Conservation (phyloP, 2,113 vertebrate genomes). For the Eulemur macaco region DNA sequence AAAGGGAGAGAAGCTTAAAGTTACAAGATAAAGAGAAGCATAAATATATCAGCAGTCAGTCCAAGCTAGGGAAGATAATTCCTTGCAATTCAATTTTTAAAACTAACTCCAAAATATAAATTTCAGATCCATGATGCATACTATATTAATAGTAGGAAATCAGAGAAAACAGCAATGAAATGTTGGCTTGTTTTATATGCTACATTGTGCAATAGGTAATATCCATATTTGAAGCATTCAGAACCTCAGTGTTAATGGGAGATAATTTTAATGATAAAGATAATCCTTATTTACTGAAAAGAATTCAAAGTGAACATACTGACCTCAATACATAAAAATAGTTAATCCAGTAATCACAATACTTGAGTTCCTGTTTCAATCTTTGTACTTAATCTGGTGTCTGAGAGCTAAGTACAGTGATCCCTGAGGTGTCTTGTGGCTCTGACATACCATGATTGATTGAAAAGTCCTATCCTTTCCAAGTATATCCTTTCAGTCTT, state of each 20-base stretch:
- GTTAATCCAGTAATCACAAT: neutral
- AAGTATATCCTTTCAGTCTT: constrained; percentile 18
- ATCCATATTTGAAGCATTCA: neutral
- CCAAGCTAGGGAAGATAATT: constrained; percentile 48
- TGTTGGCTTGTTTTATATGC: neutral
- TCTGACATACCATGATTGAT: constrained; percentile 40
- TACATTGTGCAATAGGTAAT: neutral
- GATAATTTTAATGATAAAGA: neutral
- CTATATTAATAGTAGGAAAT: neutral
- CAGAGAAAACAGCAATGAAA: neutral
- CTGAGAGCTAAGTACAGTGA: neutral
- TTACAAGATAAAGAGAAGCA: neutral
- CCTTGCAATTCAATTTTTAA: constrained; percentile 45
- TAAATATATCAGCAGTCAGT: neutral
- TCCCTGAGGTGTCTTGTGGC: neutral
- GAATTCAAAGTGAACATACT: neutral
- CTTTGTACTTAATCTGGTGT: neutral
- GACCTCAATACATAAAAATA: neutral
- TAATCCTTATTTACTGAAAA: neutral
- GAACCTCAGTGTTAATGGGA: neutral
- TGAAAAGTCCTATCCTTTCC: constrained; percentile 1
- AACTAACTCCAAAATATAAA: constrained; percentile 19
- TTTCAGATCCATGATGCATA: neutral
- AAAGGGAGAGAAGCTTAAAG: constrained; percentile 35
- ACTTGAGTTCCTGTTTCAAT: neutral